Evolutionary conservation across 2,113 vertebrate genomes (phyloP).

Genomic region (Pyxicephalus adspersus): DNA sequence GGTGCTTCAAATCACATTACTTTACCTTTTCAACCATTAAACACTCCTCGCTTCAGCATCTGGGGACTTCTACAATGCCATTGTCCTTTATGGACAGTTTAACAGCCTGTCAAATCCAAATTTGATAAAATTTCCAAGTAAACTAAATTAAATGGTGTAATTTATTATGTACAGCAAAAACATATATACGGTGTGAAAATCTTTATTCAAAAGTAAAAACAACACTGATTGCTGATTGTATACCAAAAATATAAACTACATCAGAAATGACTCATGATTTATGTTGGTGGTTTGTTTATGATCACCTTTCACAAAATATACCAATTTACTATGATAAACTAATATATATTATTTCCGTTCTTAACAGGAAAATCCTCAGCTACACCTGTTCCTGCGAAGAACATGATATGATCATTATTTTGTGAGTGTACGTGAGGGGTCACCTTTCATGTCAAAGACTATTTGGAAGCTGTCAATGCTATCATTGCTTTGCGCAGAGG

Average conservation of each 20-base stretch:
- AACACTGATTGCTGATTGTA: too few species aligned
- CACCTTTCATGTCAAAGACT: conserved; percentile 25
- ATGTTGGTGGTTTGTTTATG: too few species aligned
- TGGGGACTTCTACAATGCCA: background rate
- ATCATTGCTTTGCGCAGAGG: conserved; percentile 83
- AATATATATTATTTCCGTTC: too few species aligned
- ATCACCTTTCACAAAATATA: too few species aligned
- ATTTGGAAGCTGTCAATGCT: conserved; percentile 78
- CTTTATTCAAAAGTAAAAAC: too few species aligned
- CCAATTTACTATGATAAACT: too few species aligned
- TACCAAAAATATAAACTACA: too few species aligned
- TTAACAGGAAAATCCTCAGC: background rate
- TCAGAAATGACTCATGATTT: too few species aligned
- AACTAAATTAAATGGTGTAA: too few species aligned
- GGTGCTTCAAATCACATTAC: conserved; percentile 54
- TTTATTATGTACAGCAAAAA: too few species aligned
- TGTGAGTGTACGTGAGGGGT: background rate
- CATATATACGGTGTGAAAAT: too few species aligned
- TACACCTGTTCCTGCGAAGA: background rate
- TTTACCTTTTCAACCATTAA: conserved; percentile 53
- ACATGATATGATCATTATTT: conserved; percentile 6
- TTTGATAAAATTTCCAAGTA: too few species aligned
- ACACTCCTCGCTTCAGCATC: conserved; percentile 11
- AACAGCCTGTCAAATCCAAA: background rate
- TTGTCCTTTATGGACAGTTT: background rate